Percentiles rank a stretch among this genome's conserved stretches.
Evolutionary conservation across 2,888 invertebrate genomes (phyloP).

Genomic region (Lamproptera curius): DNA sequence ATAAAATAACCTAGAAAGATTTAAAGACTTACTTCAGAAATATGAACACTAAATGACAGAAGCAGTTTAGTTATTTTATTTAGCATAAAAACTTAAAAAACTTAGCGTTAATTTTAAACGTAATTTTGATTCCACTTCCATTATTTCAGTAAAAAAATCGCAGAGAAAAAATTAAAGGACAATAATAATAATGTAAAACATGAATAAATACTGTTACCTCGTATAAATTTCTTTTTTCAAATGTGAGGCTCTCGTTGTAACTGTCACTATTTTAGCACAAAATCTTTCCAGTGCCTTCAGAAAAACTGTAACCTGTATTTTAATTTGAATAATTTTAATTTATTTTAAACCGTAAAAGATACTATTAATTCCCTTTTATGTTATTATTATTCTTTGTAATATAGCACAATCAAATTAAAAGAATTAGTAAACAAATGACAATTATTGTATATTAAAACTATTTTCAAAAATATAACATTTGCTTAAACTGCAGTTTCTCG

Average conservation of each 20-base stretch:
- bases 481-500: too few species aligned
- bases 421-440: too few species aligned
- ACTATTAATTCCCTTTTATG: too few species aligned
- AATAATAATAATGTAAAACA: background rate
- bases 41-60: too few species aligned
- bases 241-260: slow-evolving; percentile 36
- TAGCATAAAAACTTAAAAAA: background rate
- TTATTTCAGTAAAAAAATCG: background rate
- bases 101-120: background rate
- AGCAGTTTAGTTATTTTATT: too few species aligned
- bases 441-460: too few species aligned
- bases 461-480: too few species aligned
- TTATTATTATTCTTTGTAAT: too few species aligned
- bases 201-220: slow-evolving; percentile 39
- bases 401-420: too few species aligned
- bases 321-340: too few species aligned
- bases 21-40: background rate
- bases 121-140: background rate
- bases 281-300: slow-evolving; percentile 48
- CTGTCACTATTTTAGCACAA: slow-evolving; percentile 38
- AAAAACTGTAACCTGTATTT: slow-evolving; percentile 54
- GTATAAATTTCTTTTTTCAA: slow-evolving; percentile 49
- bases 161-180: background rate
- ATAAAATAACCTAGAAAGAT: too few species aligned
- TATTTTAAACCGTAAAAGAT: too few species aligned